Evolutionary conservation across 2,888 invertebrate species (phyloP), one percentile per base, ranked within the genome.

Genomic region (Entomobrya multifasciata): DNA sequence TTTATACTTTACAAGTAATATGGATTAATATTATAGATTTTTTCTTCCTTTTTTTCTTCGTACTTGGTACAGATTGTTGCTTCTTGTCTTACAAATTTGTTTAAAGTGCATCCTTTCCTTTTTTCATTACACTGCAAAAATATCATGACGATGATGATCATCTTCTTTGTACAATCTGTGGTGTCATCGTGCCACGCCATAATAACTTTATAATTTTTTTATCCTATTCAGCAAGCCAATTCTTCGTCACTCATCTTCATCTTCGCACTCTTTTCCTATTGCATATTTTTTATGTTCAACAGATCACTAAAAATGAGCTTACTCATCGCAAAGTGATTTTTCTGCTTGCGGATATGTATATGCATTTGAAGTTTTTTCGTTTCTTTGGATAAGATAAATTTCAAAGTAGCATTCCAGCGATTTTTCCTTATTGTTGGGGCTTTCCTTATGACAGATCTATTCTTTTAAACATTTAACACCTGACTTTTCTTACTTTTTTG

Each of bases 391-490:
- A 57, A 25, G 13, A 49, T 2, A 49, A 49, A 44, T 70, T n/a
- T 44, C 44, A n/a, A n/a, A n/a, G 36, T 36, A 36, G 36, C 8
- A 36, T 36, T 20, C 11, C 20, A n/a, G 36, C 36, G 8, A 36
- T 8, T 36, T 36, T 36, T 4, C 4, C 36, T 36, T 36, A 36
- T 36, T 6, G 4, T 6, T 77, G 30, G 79, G 79, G 79, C 44
- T 79, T 78, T 62, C 57, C 77, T 55, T 77, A 27, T 77, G 55
- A 77, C 77, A 77, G 22, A 77, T 77, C 57, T 57, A 55, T 57
- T 41, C 57, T 36, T 20, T 57, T 20, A 2, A n/a, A 17, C 55
- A 70, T 36, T 81, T 55, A 81, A 81, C 81, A 81, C 81, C 81
- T 72, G 81, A 81, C 57, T 60, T 27, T 81, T 4, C 4, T 36